These are phyloP conservation scores for Theristicus caerulescens DNA, from an alignment of 2,113 vertebrate species.

Conservation along the genomic window DNA sequence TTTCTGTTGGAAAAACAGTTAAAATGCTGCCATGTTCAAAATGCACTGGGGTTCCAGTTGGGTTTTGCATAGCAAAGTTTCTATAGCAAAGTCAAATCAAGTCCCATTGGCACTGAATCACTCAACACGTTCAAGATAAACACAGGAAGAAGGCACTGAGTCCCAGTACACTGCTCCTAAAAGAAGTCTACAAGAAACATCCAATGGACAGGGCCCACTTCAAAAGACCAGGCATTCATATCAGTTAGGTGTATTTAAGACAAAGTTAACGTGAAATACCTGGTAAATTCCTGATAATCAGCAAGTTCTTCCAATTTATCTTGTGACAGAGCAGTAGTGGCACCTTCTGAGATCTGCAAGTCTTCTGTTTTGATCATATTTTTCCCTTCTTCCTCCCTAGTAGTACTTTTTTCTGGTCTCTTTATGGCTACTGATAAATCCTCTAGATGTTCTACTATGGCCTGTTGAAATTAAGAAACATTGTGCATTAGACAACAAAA, in stretches of 20 bases:
- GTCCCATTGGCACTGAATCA: not conserved
- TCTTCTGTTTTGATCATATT: slow-evolving; percentile 47
- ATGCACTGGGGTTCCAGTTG: not conserved
- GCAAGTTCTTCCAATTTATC: slow-evolving; percentile 57
- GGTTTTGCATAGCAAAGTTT: not conserved
- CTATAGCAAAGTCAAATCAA: not conserved
- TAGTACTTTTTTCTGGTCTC: slow-evolving; percentile 39
- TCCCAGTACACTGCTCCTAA: not conserved
- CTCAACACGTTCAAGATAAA: not conserved
- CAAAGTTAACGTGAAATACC: slow-evolving; percentile 47
- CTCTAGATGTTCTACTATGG: not conserved
- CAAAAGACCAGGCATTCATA: not conserved
- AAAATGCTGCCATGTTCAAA: not conserved
- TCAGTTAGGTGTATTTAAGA: not conserved
- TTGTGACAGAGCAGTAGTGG: slow-evolving; percentile 6
- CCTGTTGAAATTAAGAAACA: slow-evolving; percentile 12
- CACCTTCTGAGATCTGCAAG: slow-evolving; percentile 20
- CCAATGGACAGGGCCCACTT: not conserved
- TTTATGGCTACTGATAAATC: not conserved
- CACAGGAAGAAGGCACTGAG: not conserved
- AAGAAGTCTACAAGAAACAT: not conserved
- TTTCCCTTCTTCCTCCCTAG: slow-evolving; percentile 64
- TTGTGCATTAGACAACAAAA: not conserved
- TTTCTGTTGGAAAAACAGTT: not conserved
- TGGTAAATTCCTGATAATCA: slow-evolving; percentile 39